These are phyloP conservation scores for Heliopora coerulea DNA, from an alignment of 92 coral and sea anemone genomes.

Conservation along the genomic window DNA sequence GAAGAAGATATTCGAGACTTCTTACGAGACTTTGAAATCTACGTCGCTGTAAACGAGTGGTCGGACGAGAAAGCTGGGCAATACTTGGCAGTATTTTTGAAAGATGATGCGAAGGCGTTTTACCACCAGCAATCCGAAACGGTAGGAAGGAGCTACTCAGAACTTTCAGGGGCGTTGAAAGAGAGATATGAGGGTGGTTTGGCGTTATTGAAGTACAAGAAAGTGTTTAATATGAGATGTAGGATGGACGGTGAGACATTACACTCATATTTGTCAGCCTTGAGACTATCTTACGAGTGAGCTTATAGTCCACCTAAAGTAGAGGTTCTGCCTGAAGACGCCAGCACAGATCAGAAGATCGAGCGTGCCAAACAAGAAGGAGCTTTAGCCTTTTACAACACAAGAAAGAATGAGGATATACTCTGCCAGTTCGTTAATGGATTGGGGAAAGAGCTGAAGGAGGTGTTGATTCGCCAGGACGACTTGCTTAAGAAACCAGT, in stretches of 20 bases:
- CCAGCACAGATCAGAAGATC: constrained; percentile 42
- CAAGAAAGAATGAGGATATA: constrained; percentile 47
- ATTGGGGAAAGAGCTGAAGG: constrained; percentile 44
- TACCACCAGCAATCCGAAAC: constrained; percentile 49
- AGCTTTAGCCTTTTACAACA: constrained; percentile 44
- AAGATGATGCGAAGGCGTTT: constrained; percentile 53
- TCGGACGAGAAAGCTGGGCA: constrained; percentile 52
- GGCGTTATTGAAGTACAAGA: constrained; percentile 59
- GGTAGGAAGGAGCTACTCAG: constrained; percentile 48
- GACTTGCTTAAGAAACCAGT: constrained; percentile 37
- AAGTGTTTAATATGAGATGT: constrained; percentile 22
- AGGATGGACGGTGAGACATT: constrained; percentile 49
- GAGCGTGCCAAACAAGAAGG: constrained; percentile 44
- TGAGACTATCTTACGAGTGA: constrained; percentile 46
- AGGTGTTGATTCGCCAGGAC: constrained; percentile 49
- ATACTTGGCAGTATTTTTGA: constrained; percentile 49
- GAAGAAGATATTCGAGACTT: constrained; percentile 48
- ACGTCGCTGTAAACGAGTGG: constrained; percentile 52
- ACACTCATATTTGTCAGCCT: constrained; percentile 53
- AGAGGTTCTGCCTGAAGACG: constrained; percentile 41
- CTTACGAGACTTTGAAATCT: constrained; percentile 48
- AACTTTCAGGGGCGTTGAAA: constrained; percentile 47
- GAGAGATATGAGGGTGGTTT: constrained; percentile 59
- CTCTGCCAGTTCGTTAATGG: constrained; percentile 54
- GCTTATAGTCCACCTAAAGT: constrained; percentile 52